A percentile compares a stretch with the other conserved stretches of the same genome.
These are phyloP conservation scores for Andricus curvator DNA, from an alignment of 2,888 invertebrate genomes.

Conservation along the genomic window DNA sequence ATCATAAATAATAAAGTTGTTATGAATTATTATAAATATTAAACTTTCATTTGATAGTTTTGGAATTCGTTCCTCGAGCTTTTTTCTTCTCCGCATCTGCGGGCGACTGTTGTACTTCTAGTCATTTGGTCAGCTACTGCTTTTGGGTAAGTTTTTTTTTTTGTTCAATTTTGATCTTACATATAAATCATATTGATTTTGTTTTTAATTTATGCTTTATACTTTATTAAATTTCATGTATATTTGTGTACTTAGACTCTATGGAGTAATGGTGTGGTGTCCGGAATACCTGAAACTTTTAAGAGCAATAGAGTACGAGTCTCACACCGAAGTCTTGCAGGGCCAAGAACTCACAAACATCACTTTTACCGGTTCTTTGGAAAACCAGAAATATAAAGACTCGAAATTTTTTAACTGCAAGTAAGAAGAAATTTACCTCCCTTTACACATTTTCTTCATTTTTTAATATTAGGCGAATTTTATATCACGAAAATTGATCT, in stretches of 20 bases:
- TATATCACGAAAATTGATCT: not conserved
- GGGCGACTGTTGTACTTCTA: constrained; percentile 83
- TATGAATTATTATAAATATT: too few relatives aligned
- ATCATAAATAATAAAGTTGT: constrained; percentile 19
- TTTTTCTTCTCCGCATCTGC: constrained; percentile 83
- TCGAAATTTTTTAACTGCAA: constrained; percentile 83
- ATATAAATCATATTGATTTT: not conserved
- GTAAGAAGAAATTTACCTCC: constrained; percentile 55
- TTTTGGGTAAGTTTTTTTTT: constrained; percentile 78
- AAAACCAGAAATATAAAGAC: constrained; percentile 83
- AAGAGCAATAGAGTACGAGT: constrained; percentile 76
- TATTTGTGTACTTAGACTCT: constrained; percentile 75
- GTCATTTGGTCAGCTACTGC: constrained; percentile 81
- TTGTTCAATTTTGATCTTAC: constrained; percentile 49
- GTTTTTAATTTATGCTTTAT: not conserved
- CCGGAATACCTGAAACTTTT: constrained; percentile 79
- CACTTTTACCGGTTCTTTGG: constrained; percentile 82
- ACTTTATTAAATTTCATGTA: not conserved
- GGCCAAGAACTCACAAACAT: constrained; percentile 76
- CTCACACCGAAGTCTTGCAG: constrained; percentile 66
- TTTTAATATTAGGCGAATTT: not conserved
- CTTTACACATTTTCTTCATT: not conserved
- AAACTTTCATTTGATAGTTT: constrained; percentile 79
- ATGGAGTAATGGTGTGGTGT: constrained; percentile 82
- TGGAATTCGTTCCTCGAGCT: constrained; percentile 85